Evolutionary conservation across 2,797 vertebrate species (phyloP).

Genomic region (Smutsia gigantea): DNA sequence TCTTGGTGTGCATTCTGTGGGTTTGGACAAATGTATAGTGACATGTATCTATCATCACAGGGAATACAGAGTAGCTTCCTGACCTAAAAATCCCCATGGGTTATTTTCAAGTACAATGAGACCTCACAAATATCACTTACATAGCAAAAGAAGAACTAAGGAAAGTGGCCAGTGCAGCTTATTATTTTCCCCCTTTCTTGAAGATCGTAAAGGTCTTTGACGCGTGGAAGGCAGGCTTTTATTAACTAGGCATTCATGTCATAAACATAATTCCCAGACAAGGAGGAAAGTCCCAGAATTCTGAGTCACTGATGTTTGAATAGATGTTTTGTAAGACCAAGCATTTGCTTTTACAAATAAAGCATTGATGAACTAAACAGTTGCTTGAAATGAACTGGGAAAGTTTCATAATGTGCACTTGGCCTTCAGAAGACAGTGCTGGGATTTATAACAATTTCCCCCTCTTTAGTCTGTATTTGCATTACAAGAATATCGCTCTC

Average conservation of each 20-base stretch:
- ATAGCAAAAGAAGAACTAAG: conserved; percentile 49
- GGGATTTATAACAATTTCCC: conserved; percentile 40
- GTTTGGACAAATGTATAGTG: not conserved
- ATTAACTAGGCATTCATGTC: conserved; percentile 72
- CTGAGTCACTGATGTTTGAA: conserved; percentile 83
- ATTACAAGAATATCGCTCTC: conserved; percentile 15
- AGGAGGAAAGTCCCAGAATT: conserved; percentile 84
- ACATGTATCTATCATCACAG: not conserved
- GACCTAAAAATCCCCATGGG: not conserved
- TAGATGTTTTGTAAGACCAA: conserved; percentile 82
- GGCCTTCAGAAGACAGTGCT: conserved; percentile 64
- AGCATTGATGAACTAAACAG: conserved; percentile 80
- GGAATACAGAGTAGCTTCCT: not conserved
- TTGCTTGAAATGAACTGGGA: conserved; percentile 70
- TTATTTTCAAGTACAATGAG: conserved; percentile 41
- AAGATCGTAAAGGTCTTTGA: conserved; percentile 75
- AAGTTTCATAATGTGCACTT: conserved; percentile 48
- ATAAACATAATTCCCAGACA: conserved; percentile 80
- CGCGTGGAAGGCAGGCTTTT: conserved; percentile 72
- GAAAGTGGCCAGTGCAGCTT: not conserved
- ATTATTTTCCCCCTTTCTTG: not conserved
- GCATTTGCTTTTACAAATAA: conserved; percentile 79
- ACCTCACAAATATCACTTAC: not conserved
- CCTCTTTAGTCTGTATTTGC: not conserved
- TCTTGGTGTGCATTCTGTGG: not conserved